Evolutionary conservation across 2,113 vertebrate species (phyloP).

Genomic region (Turdus rufiventris): DNA sequence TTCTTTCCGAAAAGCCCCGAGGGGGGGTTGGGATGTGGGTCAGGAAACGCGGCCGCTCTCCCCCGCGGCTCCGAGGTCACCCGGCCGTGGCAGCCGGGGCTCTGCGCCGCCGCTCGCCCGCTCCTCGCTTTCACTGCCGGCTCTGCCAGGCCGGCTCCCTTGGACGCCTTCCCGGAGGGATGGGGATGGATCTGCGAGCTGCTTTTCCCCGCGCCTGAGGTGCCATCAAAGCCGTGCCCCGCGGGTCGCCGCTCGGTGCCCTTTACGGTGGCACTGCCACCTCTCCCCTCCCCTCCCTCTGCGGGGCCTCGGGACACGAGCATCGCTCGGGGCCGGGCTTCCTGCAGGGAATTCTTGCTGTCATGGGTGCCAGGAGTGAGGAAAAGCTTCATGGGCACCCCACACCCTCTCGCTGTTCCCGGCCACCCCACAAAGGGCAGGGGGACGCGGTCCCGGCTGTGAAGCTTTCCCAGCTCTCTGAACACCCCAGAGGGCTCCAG

Average conservation of each 20-base stretch:
- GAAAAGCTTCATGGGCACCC: accelerated
- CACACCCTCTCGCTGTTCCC: not conserved
- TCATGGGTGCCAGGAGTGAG: not conserved
- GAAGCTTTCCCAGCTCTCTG: not conserved
- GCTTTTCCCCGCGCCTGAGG: accelerated
- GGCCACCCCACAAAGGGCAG: not conserved
- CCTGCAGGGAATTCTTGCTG: accelerated
- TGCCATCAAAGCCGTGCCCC: not conserved
- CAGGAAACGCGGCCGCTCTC: not conserved
- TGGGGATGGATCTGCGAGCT: not conserved
- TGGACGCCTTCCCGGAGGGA: not conserved
- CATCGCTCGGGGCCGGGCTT: accelerated
- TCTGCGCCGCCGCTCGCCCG: not conserved
- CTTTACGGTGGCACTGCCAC: not conserved
- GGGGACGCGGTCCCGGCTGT: accelerated
- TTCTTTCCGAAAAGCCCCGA: not conserved
- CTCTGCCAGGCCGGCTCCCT: not conserved
- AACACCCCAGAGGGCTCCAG: not conserved
- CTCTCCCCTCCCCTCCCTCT: not conserved
- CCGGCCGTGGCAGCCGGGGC: not conserved
- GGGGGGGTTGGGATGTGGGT: not conserved
- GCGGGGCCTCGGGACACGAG: accelerated
- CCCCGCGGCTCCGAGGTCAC: not conserved
- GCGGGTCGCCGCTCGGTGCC: accelerated
- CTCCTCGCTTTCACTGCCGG: not conserved